Evolutionary conservation across 2,113 vertebrate species (phyloP), one percentile per base, ranked within the genome.

Genomic region (Eublepharis macularius): DNA sequence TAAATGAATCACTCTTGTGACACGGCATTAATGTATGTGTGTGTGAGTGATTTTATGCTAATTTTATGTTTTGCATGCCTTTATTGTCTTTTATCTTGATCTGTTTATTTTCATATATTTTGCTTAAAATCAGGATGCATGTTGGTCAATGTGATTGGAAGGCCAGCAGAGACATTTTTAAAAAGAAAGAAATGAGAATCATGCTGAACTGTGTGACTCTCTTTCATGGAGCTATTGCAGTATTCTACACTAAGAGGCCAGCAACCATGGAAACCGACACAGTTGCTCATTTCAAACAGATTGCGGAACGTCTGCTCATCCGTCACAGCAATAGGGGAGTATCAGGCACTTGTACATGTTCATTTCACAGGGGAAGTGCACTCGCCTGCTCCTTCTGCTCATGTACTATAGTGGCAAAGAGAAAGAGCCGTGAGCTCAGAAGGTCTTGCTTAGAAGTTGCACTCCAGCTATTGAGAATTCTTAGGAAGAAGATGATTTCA

Each of bases 261-360:
- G 54, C 80, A 90, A 82, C 85, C 89, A 82, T 84, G 92, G 90
- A 94, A 91, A 93, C 81, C 84, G 26, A 70, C 2, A 26, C 26
- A 76, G 63, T 63, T 91, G 70, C 17, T 90, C 65, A 76, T 92
- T 95, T 91, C 47, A 49, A 29, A 29, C 54, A 87, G 87, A 90
- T 91, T 89, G 80, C 89, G 49, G 78, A 75, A 65, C 81, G 63
- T 83, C 81, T 74, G 83, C 78, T 92, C 68, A 73, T 92, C 85
- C 91, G 36, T 32, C 88, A 10, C 41, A 91, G 85, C 2, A 75
- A 80, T 26, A 80, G 78, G 73, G 34, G 81, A 78, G 41, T 80
- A 90, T 78, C 65, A 89, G n/a, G 39, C 57, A 72, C 19, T 49
- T 24, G 8, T 19, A 14, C 13, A 11, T 39, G 65, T 57, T 91